A percentile compares a stretch with the other conserved stretches of the same genome.
Evolutionary conservation across 1,140 invertebrate genomes (phyloP).

Genomic region (Homarus americanus): DNA sequence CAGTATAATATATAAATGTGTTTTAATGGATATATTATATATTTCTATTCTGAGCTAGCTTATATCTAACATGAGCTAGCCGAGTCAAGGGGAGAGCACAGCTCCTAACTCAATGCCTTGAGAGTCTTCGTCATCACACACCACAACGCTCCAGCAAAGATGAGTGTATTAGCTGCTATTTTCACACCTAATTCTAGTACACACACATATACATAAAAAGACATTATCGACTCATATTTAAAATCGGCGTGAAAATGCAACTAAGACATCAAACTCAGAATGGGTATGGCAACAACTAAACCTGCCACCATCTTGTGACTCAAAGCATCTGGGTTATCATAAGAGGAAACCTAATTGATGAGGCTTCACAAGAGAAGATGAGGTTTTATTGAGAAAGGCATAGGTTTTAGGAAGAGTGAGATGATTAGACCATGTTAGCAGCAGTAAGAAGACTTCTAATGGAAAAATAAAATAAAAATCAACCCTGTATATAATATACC

Average conservation of each 20-base stretch:
- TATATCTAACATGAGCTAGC: not conserved
- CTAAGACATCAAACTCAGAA: not conserved
- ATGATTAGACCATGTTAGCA: not conserved
- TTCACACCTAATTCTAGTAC: not conserved
- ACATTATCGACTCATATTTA: not conserved
- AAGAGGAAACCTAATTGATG: not conserved
- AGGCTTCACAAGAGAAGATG: no score
- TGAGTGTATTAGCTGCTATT: not conserved
- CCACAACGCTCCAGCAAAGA: not conserved
- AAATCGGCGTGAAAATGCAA: not conserved
- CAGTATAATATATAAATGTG: conserved; percentile 9
- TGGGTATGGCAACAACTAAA: not conserved
- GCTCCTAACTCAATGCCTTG: not conserved
- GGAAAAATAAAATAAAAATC: no score
- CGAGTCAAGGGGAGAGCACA: not conserved
- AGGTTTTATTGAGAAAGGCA: no score
- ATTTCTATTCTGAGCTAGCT: not conserved
- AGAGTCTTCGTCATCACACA: not conserved
- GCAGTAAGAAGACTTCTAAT: not conserved
- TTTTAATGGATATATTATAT: conserved; percentile 5
- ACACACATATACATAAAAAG: not conserved
- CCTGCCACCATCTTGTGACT: not conserved
- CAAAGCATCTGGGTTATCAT: not conserved
- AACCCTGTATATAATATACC: conserved; percentile 36
- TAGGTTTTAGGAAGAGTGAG: not conserved